Evolutionary conservation across 2,113 vertebrate genomes (phyloP).

Genomic region (Plestiodon gilberti): DNA sequence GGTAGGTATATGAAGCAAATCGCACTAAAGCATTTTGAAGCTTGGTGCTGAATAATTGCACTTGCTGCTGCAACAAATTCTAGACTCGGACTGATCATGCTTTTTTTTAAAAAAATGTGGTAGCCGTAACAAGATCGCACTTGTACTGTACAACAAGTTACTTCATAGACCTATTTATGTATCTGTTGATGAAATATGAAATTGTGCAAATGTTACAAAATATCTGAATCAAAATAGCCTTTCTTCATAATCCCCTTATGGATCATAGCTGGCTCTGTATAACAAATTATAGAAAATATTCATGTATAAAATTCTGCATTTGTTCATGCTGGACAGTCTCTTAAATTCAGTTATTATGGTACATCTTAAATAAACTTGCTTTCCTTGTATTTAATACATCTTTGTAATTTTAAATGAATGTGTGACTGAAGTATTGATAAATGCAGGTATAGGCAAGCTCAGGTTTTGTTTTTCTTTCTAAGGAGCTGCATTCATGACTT

Average conservation of each 20-base stretch:
- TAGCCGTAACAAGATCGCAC: neutral
- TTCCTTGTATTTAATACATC: neutral
- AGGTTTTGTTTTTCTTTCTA: neutral
- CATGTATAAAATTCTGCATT: neutral
- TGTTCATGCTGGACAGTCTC: neutral
- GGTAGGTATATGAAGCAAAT: neutral
- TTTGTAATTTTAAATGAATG: neutral
- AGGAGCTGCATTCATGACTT: neutral
- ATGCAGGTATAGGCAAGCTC: neutral
- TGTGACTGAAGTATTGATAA: neutral
- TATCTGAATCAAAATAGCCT: neutral
- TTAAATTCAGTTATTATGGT: neutral
- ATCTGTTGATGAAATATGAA: neutral
- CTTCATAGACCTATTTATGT: neutral
- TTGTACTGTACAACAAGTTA: neutral
- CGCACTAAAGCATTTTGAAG: neutral
- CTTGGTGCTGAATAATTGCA: neutral
- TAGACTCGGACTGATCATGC: neutral
- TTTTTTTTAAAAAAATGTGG: neutral
- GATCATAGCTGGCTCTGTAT: neutral
- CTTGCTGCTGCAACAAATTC: neutral
- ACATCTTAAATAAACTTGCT: neutral
- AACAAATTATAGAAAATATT: neutral
- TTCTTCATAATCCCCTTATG: neutral
- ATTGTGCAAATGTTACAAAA: neutral